phyloP scores from a whole-genome alignment of 1,140 invertebrate genomes.

The Solenopsis fugax region DNA sequence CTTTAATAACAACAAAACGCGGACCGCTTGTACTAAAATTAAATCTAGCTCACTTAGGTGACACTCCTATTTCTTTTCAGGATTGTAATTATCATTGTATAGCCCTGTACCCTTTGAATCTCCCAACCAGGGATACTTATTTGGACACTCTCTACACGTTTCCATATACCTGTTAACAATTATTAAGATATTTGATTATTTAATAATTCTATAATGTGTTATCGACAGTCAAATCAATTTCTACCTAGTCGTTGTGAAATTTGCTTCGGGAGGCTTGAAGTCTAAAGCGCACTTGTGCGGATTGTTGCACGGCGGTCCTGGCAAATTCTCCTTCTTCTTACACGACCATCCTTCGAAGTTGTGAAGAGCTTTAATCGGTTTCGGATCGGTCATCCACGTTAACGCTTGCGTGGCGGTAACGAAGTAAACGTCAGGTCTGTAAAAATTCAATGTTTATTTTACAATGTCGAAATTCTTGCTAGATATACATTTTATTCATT shows the following conservation, averaged over 20 bases:
- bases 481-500: neutral
- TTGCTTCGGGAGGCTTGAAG: slow-evolving; percentile 92
- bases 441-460: slow-evolving; percentile 68
- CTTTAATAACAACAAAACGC: slow-evolving; percentile 65
- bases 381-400: slow-evolving; percentile 96
- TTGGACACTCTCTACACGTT: slow-evolving; percentile 95
- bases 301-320: slow-evolving; percentile 92
- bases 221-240: neutral
- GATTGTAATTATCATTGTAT: slow-evolving; percentile 93
- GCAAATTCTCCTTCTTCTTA: slow-evolving; percentile 90
- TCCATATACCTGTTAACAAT: slow-evolving; percentile 91
- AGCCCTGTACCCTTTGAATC: slow-evolving; percentile 94
- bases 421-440: slow-evolving; percentile 95
- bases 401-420: slow-evolving; percentile 96
- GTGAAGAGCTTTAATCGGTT: slow-evolving; percentile 89
- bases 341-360: slow-evolving; percentile 94
- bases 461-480: slow-evolving; percentile 16
- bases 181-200: no score
- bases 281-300: slow-evolving; percentile 94
- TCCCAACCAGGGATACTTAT: slow-evolving; percentile 94
- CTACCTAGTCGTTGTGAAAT: slow-evolving; percentile 92
- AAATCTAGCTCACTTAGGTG: slow-evolving; percentile 53
- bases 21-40: slow-evolving; percentile 59
- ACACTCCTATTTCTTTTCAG: slow-evolving; percentile 87
- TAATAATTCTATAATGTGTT: slow-evolving; percentile 10